These are phyloP conservation scores for Drosophila simulans DNA, from an alignment of 1,140 invertebrate genomes.

Conservation along the genomic window DNA sequence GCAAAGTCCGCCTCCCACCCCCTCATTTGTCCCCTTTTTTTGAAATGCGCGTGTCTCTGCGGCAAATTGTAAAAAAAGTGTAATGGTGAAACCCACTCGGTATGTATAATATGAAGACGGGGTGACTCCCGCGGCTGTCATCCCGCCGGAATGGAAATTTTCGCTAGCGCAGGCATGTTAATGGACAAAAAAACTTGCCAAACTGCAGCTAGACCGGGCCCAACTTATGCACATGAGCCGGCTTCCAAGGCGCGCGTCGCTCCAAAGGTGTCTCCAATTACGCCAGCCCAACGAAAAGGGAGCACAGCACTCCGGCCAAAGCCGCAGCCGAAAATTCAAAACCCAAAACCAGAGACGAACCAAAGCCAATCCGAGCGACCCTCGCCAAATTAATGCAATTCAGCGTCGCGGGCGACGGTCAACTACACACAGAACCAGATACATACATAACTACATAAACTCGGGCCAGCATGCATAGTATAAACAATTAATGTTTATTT, in stretches of 20 bases:
- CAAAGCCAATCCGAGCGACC: slow-evolving; percentile 46
- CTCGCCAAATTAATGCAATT: slow-evolving; percentile 76
- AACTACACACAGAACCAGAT: slow-evolving; percentile 35
- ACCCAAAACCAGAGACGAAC: slow-evolving; percentile 24
- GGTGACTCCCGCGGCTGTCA: slow-evolving; percentile 20
- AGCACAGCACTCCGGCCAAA: slow-evolving; percentile 37
- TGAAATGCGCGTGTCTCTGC: slow-evolving; percentile 26
- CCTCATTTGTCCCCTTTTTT: slow-evolving; percentile 13
- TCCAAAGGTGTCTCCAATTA: slow-evolving; percentile 54
- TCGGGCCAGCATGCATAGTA: slow-evolving; percentile 46
- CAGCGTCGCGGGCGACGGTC: slow-evolving; percentile 55
- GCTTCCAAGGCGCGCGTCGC: slow-evolving; percentile 48
- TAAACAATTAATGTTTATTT: slow-evolving; percentile 81
- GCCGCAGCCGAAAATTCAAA: neutral
- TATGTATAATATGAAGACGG: slow-evolving; percentile 34
- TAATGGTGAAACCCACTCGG: slow-evolving; percentile 42
- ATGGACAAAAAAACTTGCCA: slow-evolving; percentile 48
- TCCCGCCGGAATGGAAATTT: slow-evolving; percentile 57
- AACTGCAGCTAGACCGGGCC: slow-evolving; percentile 32
- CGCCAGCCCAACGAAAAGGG: slow-evolving; percentile 62
- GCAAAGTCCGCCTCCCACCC: slow-evolving; percentile 11
- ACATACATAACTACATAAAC: neutral
- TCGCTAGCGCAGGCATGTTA: slow-evolving; percentile 57
- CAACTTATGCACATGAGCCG: slow-evolving; percentile 28
- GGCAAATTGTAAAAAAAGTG: slow-evolving; percentile 39